A percentile compares a stretch with the other conserved stretches of the same genome.
phyloP scores from a whole-genome alignment of 2,113 vertebrate genomes.

The Glaucomys volans region DNA sequence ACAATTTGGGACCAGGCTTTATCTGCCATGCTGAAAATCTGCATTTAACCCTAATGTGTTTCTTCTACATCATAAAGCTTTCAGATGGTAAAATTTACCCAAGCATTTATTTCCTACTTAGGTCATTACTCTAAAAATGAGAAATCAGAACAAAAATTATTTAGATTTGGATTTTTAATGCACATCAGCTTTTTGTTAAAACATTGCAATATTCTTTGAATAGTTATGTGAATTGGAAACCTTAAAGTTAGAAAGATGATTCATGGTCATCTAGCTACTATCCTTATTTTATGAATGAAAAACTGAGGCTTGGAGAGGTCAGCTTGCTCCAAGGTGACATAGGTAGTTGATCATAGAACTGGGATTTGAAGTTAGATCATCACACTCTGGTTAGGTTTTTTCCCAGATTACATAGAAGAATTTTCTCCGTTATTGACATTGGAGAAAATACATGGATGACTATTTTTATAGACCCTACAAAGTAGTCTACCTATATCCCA shows the following conservation, averaged over 20 bases:
- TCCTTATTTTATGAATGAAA: slow-evolving; percentile 13
- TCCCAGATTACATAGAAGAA: neutral
- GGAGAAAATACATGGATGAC: neutral
- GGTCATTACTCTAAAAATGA: neutral
- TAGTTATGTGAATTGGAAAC: neutral
- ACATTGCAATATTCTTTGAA: neutral
- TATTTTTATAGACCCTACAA: slow-evolving; percentile 39
- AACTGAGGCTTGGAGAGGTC: neutral
- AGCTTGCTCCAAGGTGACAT: neutral
- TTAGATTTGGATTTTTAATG: neutral
- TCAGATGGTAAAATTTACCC: neutral
- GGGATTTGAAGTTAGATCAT: neutral
- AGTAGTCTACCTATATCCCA: neutral
- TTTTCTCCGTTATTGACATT: neutral
- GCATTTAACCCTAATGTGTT: neutral
- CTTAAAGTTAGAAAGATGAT: neutral
- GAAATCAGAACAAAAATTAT: neutral
- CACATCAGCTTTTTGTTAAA: neutral
- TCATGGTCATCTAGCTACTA: neutral
- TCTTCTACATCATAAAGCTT: neutral
- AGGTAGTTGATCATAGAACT: neutral
- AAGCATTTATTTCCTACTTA: neutral
- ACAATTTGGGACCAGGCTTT: neutral
- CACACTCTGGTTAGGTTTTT: neutral
- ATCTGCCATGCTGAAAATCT: neutral